Evolutionary conservation across 2,888 invertebrate genomes (phyloP).

Genomic region (Choristoneura rosaceana): DNA sequence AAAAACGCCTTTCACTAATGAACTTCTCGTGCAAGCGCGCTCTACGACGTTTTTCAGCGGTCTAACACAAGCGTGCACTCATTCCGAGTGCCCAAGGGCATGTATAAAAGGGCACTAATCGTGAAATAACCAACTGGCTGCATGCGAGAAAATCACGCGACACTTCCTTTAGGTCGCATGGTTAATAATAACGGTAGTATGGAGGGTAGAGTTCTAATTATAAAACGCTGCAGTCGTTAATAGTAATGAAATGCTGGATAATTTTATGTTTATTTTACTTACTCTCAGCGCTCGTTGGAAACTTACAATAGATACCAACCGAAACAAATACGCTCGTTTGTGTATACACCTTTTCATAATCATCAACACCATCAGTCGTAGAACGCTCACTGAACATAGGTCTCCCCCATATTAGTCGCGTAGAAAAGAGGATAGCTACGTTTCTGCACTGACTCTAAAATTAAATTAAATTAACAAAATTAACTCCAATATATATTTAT

Average conservation of each 20-base stretch:
- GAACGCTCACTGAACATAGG: too few relatives aligned
- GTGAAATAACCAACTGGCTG: slow-evolving; percentile 11
- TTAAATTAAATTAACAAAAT: too few relatives aligned
- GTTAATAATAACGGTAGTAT: slow-evolving; percentile 1
- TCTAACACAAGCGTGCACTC: slow-evolving; percentile 28
- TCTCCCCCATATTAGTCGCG: too few relatives aligned
- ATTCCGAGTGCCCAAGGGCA: slow-evolving; percentile 31
- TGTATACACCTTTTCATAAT: too few relatives aligned
- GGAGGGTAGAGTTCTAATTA: not conserved
- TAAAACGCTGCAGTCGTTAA: not conserved
- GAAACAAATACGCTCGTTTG: too few relatives aligned
- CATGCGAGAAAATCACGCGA: slow-evolving; percentile 35
- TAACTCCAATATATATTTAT: too few relatives aligned
- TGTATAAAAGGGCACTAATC: slow-evolving; percentile 9
- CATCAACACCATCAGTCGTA: too few relatives aligned
- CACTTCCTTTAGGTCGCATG: slow-evolving; percentile 18
- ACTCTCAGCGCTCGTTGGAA: too few relatives aligned
- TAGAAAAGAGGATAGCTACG: too few relatives aligned
- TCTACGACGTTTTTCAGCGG: slow-evolving; percentile 15
- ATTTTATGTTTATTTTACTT: not conserved
- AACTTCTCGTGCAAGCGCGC: slow-evolving; percentile 1
- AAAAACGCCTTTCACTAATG: slow-evolving; percentile 21
- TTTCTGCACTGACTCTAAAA: too few relatives aligned
- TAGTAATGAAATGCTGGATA: not conserved
- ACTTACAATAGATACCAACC: too few relatives aligned